phyloP scores from a whole-genome alignment of 2,888 invertebrate species.

The Euzetes globulus region DNA sequence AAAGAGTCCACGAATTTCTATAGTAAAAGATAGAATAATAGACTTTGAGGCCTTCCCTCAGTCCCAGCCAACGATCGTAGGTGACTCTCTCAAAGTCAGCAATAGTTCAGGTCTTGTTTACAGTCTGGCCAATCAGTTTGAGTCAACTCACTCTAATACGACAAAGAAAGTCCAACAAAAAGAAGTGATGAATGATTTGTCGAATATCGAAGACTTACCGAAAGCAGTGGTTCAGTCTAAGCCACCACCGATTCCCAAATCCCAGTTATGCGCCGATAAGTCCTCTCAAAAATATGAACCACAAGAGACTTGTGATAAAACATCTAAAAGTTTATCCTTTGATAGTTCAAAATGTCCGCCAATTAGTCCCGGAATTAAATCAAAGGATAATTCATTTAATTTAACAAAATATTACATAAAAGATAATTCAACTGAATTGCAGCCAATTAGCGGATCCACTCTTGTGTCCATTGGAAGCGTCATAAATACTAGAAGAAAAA shows the following conservation, averaged over 20 bases:
- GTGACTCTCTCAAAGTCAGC: constrained; percentile 31
- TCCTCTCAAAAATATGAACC: constrained; percentile 41
- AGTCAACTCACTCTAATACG: constrained; percentile 44
- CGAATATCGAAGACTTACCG: constrained; percentile 17
- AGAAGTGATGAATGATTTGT: constrained; percentile 32
- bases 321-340: not conserved
- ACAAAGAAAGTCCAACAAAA: not conserved
- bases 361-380: not conserved
- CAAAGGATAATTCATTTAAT: not conserved
- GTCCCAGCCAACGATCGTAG: constrained; percentile 4
- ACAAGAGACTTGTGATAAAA: constrained; percentile 33
- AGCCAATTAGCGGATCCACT: not conserved
- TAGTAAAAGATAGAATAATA: constrained; percentile 4
- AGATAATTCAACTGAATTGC: not conserved
- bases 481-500: constrained; percentile 54
- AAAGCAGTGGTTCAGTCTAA: constrained; percentile 42
- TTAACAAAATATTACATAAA: not conserved
- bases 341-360: not conserved
- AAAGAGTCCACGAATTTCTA: not conserved
- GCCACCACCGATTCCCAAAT: constrained; percentile 44
- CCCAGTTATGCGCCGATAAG: constrained; percentile 49
- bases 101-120: constrained; percentile 50
- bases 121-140: constrained; percentile 55
- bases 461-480: constrained; percentile 54
- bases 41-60: constrained; percentile 15